These are phyloP conservation scores for Batillaria attramentaria DNA, from an alignment of 1,140 invertebrate genomes.

Conservation along the genomic window DNA sequence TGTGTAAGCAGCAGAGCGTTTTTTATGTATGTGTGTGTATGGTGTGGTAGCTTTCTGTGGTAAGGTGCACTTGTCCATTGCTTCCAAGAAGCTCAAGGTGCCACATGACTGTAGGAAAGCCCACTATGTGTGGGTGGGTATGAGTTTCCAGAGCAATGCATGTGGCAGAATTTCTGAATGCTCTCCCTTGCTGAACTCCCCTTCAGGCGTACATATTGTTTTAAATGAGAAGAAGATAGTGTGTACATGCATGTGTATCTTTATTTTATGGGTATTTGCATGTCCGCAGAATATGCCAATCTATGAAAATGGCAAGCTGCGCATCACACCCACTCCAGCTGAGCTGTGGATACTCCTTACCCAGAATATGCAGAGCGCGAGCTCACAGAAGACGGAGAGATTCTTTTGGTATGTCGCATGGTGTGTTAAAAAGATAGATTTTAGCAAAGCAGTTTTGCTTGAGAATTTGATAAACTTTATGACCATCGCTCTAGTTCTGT, in stretches of 20 bases:
- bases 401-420: neutral
- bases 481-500: neutral
- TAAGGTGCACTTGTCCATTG: neutral
- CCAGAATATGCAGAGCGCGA: constrained; percentile 30
- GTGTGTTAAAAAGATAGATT: neutral
- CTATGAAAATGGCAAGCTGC: constrained; percentile 14
- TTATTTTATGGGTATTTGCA: neutral
- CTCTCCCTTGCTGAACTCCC: neutral
- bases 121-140: neutral
- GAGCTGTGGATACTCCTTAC: constrained; percentile 18
- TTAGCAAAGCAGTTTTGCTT: neutral
- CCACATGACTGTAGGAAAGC: neutral
- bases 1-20: neutral
- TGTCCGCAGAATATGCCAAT: constrained; percentile 24
- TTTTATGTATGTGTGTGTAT: neutral
- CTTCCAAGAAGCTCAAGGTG: neutral
- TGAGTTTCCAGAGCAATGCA: neutral
- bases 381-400: constrained; percentile 15
- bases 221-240: neutral
- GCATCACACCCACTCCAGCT: constrained; percentile 18
- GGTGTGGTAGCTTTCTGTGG: neutral
- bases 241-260: neutral
- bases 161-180: neutral
- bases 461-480: neutral
- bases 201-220: neutral